These are phyloP conservation scores for Phoebastria nigripes DNA, from an alignment of 2,797 vertebrate genomes.

Conservation along the genomic window DNA sequence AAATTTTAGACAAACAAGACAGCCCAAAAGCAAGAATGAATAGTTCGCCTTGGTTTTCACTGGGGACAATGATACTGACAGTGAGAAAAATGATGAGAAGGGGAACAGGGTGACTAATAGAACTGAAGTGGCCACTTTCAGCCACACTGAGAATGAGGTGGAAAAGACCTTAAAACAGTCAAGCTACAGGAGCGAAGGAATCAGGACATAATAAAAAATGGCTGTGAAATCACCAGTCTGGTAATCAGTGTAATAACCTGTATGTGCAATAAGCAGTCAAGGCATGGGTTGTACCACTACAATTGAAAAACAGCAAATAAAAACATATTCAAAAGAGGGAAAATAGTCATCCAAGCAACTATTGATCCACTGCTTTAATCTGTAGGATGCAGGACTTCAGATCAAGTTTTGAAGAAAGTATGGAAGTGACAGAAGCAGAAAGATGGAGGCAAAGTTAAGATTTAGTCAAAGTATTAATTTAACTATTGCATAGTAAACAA, in stretches of 20 bases:
- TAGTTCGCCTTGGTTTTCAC: not conserved
- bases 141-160: not conserved
- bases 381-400: not conserved
- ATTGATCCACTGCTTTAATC: not conserved
- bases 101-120: not conserved
- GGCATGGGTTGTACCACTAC: fast-evolving
- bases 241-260: not conserved
- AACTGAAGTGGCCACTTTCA: not conserved
- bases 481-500: not conserved
- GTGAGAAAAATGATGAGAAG: not conserved
- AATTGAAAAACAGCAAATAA: not conserved
- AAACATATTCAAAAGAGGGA: not conserved
- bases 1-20: not conserved
- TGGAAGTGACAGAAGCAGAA: not conserved
- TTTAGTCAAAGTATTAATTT: not conserved
- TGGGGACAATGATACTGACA: not conserved
- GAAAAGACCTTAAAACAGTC: not conserved
- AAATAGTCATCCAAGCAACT: not conserved
- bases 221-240: not conserved
- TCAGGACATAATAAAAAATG: not conserved
- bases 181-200: not conserved
- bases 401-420: not conserved
- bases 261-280: not conserved
- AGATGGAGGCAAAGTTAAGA: not conserved
- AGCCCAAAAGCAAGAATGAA: not conserved